These are phyloP conservation scores for Zaprionus ghesquierei DNA, from an alignment of 1,140 invertebrate genomes.

Conservation along the genomic window DNA sequence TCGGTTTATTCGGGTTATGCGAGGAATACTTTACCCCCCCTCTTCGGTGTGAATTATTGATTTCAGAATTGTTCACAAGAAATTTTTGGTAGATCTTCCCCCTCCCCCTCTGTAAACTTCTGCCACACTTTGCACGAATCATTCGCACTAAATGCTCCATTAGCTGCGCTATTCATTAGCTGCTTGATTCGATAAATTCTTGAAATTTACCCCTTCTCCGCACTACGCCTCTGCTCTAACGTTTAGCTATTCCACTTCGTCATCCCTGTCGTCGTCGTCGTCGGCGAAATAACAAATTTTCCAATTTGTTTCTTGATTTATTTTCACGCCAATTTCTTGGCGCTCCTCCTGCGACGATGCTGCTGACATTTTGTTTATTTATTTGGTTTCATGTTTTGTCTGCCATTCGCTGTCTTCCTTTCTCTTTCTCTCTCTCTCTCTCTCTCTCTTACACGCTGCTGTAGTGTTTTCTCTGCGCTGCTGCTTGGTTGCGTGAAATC, in stretches of 20 bases:
- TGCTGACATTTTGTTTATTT: slow-evolving; percentile 79
- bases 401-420: slow-evolving; percentile 41
- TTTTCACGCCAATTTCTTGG: slow-evolving; percentile 79
- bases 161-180: not conserved
- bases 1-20: not conserved
- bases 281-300: slow-evolving; percentile 73
- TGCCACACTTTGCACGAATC: not conserved
- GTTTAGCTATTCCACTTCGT: not conserved
- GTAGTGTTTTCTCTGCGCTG: slow-evolving; percentile 10
- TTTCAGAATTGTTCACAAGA: not conserved
- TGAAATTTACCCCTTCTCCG: not conserved
- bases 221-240: not conserved
- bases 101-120: no score
- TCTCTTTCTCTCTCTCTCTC: slow-evolving; percentile 27
- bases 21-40: not conserved
- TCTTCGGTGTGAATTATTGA: not conserved
- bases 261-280: slow-evolving; percentile 24
- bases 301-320: slow-evolving; percentile 81
- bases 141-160: not conserved
- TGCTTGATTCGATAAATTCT: not conserved
- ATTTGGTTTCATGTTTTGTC: slow-evolving; percentile 79
- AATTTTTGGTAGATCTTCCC: no score
- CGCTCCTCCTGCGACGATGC: slow-evolving; percentile 39
- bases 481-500: slow-evolving; percentile 67
- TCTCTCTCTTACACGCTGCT: slow-evolving; percentile 21